Evolutionary conservation across 2,888 invertebrate genomes (phyloP).

Genomic region (Crioceris asparagi): DNA sequence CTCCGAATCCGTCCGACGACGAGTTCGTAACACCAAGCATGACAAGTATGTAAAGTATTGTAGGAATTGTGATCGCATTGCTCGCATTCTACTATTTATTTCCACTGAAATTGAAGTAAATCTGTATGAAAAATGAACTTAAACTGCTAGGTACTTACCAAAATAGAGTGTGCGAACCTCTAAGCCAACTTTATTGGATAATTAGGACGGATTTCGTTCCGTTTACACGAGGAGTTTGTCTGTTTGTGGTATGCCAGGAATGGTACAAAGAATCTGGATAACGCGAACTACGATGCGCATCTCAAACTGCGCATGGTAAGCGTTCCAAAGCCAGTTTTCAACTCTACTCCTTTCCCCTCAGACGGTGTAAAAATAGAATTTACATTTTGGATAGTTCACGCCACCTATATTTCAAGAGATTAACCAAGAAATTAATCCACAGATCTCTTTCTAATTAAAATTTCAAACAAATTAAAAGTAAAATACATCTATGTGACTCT

Average conservation of each 20-base stretch:
- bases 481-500: too few relatives aligned
- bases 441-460: too few relatives aligned
- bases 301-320: conserved; percentile 67
- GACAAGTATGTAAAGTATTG: conserved; percentile 71
- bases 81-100: conserved; percentile 60
- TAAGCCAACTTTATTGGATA: conserved; percentile 48
- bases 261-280: conserved; percentile 96
- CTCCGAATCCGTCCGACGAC: conserved; percentile 34
- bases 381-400: too few relatives aligned
- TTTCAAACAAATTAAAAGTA: too few relatives aligned
- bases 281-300: conserved; percentile 82
- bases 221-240: conserved; percentile 62
- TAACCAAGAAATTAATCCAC: too few relatives aligned
- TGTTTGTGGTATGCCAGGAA: conserved; percentile 89
- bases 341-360: conserved; percentile 17
- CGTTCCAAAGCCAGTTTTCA: conserved; percentile 45
- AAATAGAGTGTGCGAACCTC: conserved; percentile 53
- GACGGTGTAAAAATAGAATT: too few relatives aligned
- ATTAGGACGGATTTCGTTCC: conserved; percentile 58
- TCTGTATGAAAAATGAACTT: conserved; percentile 51
- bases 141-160: conserved; percentile 60
- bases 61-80: conserved; percentile 65
- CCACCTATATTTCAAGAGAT: too few relatives aligned
- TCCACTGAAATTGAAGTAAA: conserved; percentile 46
- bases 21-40: conserved; percentile 52